Percentiles rank a stretch among this genome's conserved stretches.
These are phyloP conservation scores for Papilio glaucus DNA, from an alignment of 1,140 invertebrate genomes.

Conservation along the genomic window DNA sequence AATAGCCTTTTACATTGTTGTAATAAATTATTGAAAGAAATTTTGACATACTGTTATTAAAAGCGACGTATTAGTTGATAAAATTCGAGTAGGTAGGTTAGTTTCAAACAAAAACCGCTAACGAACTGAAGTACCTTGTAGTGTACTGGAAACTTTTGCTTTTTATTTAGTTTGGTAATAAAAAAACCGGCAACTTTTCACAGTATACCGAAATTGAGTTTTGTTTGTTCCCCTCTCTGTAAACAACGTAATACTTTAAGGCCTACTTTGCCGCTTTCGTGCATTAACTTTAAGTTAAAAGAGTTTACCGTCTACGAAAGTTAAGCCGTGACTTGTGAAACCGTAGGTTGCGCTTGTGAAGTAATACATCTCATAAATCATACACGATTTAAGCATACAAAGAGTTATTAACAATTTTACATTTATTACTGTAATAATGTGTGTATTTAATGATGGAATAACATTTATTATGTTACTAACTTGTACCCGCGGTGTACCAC, in stretches of 20 bases:
- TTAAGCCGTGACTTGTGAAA: slow-evolving; percentile 10
- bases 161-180: slow-evolving; percentile 23
- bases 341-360: not conserved
- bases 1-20: no score
- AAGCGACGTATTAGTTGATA: no score
- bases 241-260: slow-evolving; percentile 29
- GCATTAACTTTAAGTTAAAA: slow-evolving; percentile 36
- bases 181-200: slow-evolving; percentile 15
- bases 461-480: no score
- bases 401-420: not conserved
- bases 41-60: no score
- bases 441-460: no score
- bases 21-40: no score
- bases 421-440: no score
- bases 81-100: no score
- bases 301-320: slow-evolving; percentile 15
- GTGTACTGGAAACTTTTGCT: not conserved
- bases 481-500: no score
- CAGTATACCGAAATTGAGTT: slow-evolving; percentile 11
- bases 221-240: slow-evolving; percentile 7
- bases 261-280: slow-evolving; percentile 28
- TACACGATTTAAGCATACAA: not conserved
- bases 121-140: slow-evolving; percentile 4
- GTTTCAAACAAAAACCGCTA: not conserved
- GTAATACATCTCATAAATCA: not conserved